A percentile compares a stretch with the other conserved stretches of the same genome.
Evolutionary conservation across 2,797 vertebrate species (phyloP).

Genomic region (Liasis olivaceus): DNA sequence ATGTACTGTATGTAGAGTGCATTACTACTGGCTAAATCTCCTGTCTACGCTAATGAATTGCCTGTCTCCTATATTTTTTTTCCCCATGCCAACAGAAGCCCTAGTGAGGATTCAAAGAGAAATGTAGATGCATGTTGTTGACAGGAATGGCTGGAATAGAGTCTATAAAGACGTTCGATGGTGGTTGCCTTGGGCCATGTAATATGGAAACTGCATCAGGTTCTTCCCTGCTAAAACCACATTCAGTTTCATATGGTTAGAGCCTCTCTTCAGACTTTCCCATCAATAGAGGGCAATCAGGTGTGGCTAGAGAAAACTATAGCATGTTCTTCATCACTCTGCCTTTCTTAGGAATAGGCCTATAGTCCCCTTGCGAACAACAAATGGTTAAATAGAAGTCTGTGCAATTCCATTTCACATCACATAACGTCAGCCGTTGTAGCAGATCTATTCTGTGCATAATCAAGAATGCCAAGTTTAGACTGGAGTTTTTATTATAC

Average conservation of each 20-base stretch:
- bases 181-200: neutral
- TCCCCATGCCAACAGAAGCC: neutral
- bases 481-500: neutral
- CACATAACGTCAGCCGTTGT: neutral
- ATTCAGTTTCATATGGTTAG: no score
- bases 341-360: neutral
- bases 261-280: neutral
- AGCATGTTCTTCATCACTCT: neutral
- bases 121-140: neutral
- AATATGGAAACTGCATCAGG: neutral
- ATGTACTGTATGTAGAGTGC: neutral
- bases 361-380: neutral
- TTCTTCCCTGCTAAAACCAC: no score
- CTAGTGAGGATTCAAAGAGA: neutral
- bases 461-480: neutral
- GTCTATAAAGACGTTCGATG: neutral
- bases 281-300: neutral
- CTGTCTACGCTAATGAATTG: neutral
- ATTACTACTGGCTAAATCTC: neutral
- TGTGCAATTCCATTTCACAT: conserved; percentile 10
- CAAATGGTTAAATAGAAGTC: conserved; percentile 10
- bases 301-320: neutral
- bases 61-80: neutral
- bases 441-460: neutral
- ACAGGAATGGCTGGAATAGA: neutral